phyloP scores from a whole-genome alignment of 2,797 vertebrate genomes.

The Thaleichthys pacificus region DNA sequence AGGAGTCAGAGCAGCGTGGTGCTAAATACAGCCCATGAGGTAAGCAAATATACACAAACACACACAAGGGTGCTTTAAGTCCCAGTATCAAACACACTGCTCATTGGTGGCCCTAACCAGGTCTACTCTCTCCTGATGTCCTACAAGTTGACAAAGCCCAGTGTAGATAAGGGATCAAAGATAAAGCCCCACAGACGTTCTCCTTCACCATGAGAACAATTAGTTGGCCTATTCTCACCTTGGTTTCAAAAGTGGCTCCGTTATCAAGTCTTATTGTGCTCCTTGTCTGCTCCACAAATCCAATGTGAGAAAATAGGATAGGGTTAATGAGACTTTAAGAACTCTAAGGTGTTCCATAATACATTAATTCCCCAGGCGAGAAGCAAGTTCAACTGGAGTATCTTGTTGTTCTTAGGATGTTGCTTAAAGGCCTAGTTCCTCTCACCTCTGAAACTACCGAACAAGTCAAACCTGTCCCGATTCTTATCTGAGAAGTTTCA shows the following conservation, averaged over 20 bases:
- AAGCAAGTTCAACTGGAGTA: not conserved
- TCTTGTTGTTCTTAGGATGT: no score
- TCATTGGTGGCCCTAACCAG: not conserved
- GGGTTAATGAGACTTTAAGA: no score
- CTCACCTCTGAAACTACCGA: conserved; percentile 18
- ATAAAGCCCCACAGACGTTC: not conserved
- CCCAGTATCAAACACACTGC: conserved; percentile 24
- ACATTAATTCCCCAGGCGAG: no score
- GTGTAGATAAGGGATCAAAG: not conserved
- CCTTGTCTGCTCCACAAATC: no score
- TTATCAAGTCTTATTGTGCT: no score
- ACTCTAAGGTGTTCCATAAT: no score
- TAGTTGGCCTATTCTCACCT: not conserved
- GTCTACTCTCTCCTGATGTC: not conserved
- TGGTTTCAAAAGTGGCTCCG: not conserved
- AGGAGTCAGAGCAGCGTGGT: conserved; percentile 41
- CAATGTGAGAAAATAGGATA: no score
- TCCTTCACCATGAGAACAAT: not conserved
- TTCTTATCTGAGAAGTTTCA: conserved; percentile 38
- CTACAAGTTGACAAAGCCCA: not conserved
- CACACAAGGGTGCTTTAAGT: conserved; percentile 46
- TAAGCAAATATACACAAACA: conserved; percentile 68
- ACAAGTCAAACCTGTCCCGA: conserved; percentile 39
- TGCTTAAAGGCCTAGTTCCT: not conserved
- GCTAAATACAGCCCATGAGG: conserved; percentile 79